These are phyloP conservation scores for Microctenopoma stevenorrisi DNA, from an alignment of 2,797 vertebrate species.

Conservation along the genomic window DNA sequence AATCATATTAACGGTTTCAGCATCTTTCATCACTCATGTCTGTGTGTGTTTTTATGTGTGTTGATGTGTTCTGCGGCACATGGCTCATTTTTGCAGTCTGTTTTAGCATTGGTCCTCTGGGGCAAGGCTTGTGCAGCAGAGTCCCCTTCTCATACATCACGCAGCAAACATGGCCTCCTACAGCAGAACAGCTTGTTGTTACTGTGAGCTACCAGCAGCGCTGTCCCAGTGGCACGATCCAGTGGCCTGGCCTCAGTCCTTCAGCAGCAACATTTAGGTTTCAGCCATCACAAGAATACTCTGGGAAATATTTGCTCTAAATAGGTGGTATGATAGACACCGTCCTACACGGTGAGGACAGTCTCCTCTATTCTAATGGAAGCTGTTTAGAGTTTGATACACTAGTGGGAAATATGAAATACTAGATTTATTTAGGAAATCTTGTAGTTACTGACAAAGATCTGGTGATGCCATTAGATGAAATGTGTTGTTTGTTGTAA, in stretches of 20 bases:
- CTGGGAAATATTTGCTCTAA: constrained; percentile 48
- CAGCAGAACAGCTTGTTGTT: constrained; percentile 74
- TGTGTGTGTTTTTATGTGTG: constrained; percentile 22
- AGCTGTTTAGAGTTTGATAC: constrained; percentile 45
- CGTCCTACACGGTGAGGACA: constrained; percentile 26
- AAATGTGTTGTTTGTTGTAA: constrained; percentile 21
- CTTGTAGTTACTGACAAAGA: constrained; percentile 20
- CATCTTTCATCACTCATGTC: constrained; percentile 51
- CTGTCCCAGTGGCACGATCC: constrained; percentile 71
- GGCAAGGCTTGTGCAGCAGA: constrained; percentile 65
- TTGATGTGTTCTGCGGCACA: constrained; percentile 50
- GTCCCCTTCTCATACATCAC: constrained; percentile 76
- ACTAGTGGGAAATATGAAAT: constrained; percentile 33
- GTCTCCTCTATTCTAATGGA: constrained; percentile 14
- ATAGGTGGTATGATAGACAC: constrained; percentile 41
- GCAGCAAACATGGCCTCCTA: constrained; percentile 72
- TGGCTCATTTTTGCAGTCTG: constrained; percentile 75
- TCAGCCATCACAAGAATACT: constrained; percentile 56
- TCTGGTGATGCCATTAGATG: constrained; percentile 32
- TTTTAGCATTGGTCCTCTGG: constrained; percentile 76
- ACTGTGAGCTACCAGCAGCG: constrained; percentile 75
- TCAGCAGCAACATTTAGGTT: constrained; percentile 55
- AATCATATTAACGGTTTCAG: constrained; percentile 42
- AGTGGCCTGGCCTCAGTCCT: constrained; percentile 62
- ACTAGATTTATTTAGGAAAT: constrained; percentile 19